Evolutionary conservation across 1,140 invertebrate species (phyloP), one percentile per base, ranked within the genome.

Genomic region (Eueides isabella): DNA sequence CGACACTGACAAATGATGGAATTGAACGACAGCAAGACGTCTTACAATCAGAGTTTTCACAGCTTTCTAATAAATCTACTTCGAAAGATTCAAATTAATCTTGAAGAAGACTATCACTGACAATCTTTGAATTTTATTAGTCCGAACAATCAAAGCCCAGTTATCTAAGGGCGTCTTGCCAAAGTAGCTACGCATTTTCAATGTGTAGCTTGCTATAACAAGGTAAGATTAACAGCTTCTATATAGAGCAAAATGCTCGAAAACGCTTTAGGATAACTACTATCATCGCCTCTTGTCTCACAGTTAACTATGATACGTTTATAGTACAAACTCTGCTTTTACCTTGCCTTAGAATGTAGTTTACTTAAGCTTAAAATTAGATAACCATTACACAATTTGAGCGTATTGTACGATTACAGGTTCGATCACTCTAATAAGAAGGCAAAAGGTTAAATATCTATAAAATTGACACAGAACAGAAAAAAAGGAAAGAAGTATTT

Each of bases 51-150:
- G 38, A 68, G 66, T 76, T 76, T 76, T 72, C 71, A 29, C 63
- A 67, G 70, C 65, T 68, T 66, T 74, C 67, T 62, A 41, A 74
- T 65, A 74, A 74, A 74, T 76, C 71, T 72, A 66, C 67, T 76
- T 71, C 48, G 69, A 76, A 75, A 76, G 72, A 76, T 35, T 67
- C 55, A 67, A 71, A 76, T 76, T 76, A 76, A 76, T 76, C 69
- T 72, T 55, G 69, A 38, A 26, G 41, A 72, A 71, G 69, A 35
- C 65, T 68, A 63, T 68, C 55, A 26, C 65, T 63, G 61, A 67
- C 61, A 64, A 65, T 35, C 69, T 68, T 14, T 69, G 41, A 41
- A 68, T 76, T 68, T 44, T 31, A 71, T 68, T 68, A 63, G 74
- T 70, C 63, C 29, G 5, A 26, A 33, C 63, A 72, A 72, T 72